Base-by-base conservation (phyloP, 2,797 vertebrate genomes). In the Cossypha polioptera region DNA sequence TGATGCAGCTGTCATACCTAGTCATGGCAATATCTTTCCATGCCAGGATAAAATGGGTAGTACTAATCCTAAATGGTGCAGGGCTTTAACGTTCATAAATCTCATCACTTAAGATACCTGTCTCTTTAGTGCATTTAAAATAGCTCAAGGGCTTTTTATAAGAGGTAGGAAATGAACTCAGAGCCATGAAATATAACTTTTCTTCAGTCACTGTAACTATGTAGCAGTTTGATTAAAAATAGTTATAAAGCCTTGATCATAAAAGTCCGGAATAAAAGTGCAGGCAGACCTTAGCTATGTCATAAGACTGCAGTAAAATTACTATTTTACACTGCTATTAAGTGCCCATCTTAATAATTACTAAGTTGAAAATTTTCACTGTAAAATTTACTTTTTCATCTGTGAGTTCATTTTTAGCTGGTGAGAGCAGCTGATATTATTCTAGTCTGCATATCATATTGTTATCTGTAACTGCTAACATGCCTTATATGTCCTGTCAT, bases 1-100 rank as follows among this genome's bases (percentile, higher is more conserved):
- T 3, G 25, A 75, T 48, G 81, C 92, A 95, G 93, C 92, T 96
- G 90, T 95, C 92, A 90, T 86, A 95, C 91, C 89, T 95, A 86
- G 59, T 96, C 93, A 89, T 54, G 78, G 93, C 80, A 68, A 11
- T 42, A 29, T 57, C 71, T 91, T 68, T 87, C 88, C 63, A 22
- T 74, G 88, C 91, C 93, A 79, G 93, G 92, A 81, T 88, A 77
- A 76, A 85, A 84, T 71, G 81, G 88, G 92, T 90, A 82, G 86
- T 91, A 76, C 38, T 86, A 88, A 94, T 88, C 86, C 92, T 67
- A 73, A 90, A 48, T 73, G 83, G 79, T 92, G 73, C 57, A 69
- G 78, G 86, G 82, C 82, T 95, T 93, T 91, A 88, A 63, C 69
- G 11, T 92, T 92, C 79, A 93, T 96, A 95, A 95, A 94, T 90